Conservation (phyloP, 2,113 vertebrate species). For the Alexandromys fortis region DNA sequence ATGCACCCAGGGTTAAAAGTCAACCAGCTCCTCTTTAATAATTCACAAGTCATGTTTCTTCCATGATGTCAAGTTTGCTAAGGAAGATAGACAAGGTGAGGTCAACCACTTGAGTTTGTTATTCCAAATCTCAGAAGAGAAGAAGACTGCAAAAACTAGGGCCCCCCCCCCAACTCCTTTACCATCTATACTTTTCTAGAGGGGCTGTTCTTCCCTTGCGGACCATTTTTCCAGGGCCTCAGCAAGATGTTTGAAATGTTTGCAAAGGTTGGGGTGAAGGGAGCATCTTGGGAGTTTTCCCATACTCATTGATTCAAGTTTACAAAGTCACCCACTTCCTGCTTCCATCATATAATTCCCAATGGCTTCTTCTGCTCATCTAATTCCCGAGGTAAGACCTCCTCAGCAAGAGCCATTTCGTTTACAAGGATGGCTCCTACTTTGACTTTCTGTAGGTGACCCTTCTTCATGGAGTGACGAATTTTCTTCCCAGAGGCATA, state of each 20-base stretch:
- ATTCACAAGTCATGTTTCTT: constrained; percentile 88
- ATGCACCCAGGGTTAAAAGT: constrained; percentile 86
- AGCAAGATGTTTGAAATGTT: background rate
- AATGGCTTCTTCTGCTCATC: accelerated
- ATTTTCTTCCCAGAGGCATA: background rate
- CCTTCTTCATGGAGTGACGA: background rate
- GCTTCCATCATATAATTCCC: background rate
- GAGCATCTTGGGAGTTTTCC: background rate
- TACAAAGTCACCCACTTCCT: background rate
- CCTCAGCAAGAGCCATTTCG: background rate
- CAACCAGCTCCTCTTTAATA: constrained; percentile 88
- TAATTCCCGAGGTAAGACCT: background rate
- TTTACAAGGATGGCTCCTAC: background rate
- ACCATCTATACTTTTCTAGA: background rate
- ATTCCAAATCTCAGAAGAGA: constrained; percentile 65
- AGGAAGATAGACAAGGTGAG: constrained; percentile 84
- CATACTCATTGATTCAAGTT: background rate
- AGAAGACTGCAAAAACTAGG: constrained; percentile 36
- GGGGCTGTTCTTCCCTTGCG: background rate
- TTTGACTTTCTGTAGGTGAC: constrained; percentile 29
- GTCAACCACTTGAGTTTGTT: constrained; percentile 81
- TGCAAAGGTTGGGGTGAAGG: accelerated
- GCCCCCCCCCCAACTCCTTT: background rate
- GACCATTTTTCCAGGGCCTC: background rate
- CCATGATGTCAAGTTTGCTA: constrained; percentile 85